A percentile compares a stretch with the other conserved stretches of the same genome.
phyloP scores from a whole-genome alignment of 2,797 vertebrate species.

The Tangara arthus region DNA sequence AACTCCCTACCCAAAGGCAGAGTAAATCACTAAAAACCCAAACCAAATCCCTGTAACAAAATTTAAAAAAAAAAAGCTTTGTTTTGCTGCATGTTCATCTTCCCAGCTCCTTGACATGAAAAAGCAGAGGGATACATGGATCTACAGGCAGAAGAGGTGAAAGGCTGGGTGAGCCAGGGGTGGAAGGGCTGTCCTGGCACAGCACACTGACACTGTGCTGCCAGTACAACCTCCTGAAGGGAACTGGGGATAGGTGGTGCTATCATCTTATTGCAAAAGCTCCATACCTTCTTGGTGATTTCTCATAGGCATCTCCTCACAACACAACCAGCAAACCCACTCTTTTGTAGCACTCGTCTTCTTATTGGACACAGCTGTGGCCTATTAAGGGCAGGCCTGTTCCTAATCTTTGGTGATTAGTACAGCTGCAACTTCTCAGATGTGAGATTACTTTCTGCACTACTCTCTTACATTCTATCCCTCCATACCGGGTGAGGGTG shows the following conservation, averaged over 20 bases:
- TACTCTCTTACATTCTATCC: no score
- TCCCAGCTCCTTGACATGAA: neutral
- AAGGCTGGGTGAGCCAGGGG: neutral
- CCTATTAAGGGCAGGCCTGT: no score
- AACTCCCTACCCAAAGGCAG: neutral
- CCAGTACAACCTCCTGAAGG: neutral
- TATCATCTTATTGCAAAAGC: no score
- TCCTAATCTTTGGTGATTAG: no score
- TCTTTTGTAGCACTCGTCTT: no score
- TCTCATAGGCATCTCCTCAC: fast-evolving
- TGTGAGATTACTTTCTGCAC: no score
- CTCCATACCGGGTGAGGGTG: fast-evolving
- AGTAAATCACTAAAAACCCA: neutral
- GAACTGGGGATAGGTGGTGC: no score
- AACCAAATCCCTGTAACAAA: neutral
- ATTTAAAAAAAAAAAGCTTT: neutral
- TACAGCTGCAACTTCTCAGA: no score
- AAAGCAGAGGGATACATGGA: no score
- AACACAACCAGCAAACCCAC: no score
- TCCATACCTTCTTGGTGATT: no score
- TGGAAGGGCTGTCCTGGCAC: neutral
- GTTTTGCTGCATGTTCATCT: neutral
- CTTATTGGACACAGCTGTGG: no score
- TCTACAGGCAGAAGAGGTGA: neutral
- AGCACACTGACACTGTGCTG: fast-evolving